Base-by-base conservation (phyloP, 1,140 invertebrate genomes). In the Euschistus heros region DNA sequence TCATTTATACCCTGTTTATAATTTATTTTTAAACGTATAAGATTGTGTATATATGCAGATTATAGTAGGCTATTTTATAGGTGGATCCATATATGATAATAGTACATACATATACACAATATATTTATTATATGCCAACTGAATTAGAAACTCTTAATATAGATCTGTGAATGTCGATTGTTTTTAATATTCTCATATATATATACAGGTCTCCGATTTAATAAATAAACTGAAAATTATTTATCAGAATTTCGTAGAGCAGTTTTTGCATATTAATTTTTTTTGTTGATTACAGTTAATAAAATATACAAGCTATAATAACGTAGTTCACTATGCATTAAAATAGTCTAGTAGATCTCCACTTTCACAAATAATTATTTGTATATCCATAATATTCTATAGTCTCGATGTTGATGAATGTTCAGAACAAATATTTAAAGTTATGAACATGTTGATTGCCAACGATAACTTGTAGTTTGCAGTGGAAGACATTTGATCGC, bases 11-110 rank as follows among this genome's bases (percentile, higher is more conserved):
- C 54, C 54, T 57, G 54, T 57, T 57, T 57, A 47, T 62, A 62
- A 46, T 46, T 62, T 62, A 62, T 62, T 37, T 61, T 42, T 62
- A 47, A 62, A 62, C 20, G 26, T 62, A 33, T 42, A 46, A 62
- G 37, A 62, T 62, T 61, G 18, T 62, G 37, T 62, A 46, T 47
- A 46, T 62, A 62, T 44, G 61, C 61, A 62, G 61, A 46, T 44
- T 62, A 62, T 24, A 62, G 61, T 62, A 62, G 61, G 61, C n/a
- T 62, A 62, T 62, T 62, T 62, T 62, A 62, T 46, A 61, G 59
- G 54, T 57, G 54, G 54, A 20, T 57, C 54, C 20, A n/a, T 20
- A 57, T 57, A 37, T 37, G 15, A 57, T 26, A 57, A 8, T 57
- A 57, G 54, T 57, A 24, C 18, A 57, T 24, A 57, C 15, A 57